These are phyloP conservation scores for Pomatorhinus ruficollis DNA, from an alignment of 2,113 vertebrate genomes.

Conservation along the genomic window DNA sequence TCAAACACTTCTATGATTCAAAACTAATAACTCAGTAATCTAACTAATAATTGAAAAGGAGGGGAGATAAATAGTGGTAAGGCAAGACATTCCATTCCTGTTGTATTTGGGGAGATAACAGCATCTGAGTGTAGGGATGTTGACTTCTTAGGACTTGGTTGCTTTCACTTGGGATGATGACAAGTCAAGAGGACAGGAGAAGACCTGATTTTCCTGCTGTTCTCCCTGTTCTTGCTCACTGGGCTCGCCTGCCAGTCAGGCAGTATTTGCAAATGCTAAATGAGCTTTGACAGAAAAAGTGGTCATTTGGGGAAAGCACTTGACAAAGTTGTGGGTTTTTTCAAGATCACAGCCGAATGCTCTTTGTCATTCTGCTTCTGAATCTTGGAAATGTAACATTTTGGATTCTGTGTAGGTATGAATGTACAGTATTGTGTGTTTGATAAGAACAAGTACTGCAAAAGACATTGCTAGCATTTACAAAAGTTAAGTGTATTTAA, in stretches of 20 bases:
- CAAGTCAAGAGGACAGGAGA: not conserved
- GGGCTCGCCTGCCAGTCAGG: not conserved
- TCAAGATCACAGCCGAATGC: not conserved
- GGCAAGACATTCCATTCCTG: not conserved
- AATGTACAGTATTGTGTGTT: not conserved
- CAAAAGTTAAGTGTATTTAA: not conserved
- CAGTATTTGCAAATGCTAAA: not conserved
- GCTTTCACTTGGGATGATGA: not conserved
- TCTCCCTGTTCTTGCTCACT: not conserved
- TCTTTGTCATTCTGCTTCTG: not conserved
- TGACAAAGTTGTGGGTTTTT: not conserved
- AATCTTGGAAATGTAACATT: not conserved
- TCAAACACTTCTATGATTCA: not conserved
- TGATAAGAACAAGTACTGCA: not conserved
- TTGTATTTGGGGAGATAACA: not conserved
- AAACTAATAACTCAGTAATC: not conserved
- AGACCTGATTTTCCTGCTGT: not conserved
- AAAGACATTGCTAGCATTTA: not conserved
- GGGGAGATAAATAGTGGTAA: not conserved
- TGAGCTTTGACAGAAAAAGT: not conserved
- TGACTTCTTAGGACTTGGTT: not conserved
- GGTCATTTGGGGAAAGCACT: not conserved
- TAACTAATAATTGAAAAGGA: not conserved
- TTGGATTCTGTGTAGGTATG: not conserved
- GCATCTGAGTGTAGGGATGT: not conserved